phyloP scores from a whole-genome alignment of 2,113 vertebrate species.

The Oenanthe melanoleuca region DNA sequence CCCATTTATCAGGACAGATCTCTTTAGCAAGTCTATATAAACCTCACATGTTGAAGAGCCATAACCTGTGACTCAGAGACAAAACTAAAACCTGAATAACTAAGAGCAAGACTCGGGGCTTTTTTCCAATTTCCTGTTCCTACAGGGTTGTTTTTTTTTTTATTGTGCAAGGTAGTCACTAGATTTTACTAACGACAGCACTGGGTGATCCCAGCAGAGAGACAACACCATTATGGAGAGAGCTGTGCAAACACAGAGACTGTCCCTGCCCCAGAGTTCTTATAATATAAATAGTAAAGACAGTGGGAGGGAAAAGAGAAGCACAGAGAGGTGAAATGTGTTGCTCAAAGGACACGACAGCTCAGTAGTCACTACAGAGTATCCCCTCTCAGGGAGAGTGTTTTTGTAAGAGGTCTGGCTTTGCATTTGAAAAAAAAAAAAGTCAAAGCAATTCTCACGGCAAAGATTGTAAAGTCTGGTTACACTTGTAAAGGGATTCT shows the following conservation, averaged over 20 bases:
- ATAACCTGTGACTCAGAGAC: constrained; percentile 22
- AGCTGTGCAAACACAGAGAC: constrained; percentile 32
- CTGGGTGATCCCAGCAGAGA: neutral
- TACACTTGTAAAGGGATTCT: neutral
- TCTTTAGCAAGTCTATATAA: constrained; percentile 49
- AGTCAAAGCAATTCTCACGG: neutral
- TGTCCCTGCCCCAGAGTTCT: constrained; percentile 8
- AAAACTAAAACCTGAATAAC: constrained; percentile 13
- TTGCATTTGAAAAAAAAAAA: neutral
- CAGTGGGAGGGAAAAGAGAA: constrained; percentile 24
- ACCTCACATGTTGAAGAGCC: neutral
- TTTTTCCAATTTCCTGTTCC: neutral
- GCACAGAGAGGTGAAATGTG: neutral
- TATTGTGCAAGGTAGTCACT: neutral
- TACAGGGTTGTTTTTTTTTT: neutral
- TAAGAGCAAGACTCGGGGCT: neutral
- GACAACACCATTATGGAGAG: neutral
- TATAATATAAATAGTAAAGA: constrained; percentile 46
- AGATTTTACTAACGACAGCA: neutral
- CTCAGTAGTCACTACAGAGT: neutral
- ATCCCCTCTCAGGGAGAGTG: neutral
- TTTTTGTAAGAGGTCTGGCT: neutral
- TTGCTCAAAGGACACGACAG: neutral
- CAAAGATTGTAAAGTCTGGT: constrained; percentile 25
- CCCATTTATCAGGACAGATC: constrained; percentile 58